phyloP scores from a whole-genome alignment of 2,888 invertebrate species.

The Nomada ferruginata region DNA sequence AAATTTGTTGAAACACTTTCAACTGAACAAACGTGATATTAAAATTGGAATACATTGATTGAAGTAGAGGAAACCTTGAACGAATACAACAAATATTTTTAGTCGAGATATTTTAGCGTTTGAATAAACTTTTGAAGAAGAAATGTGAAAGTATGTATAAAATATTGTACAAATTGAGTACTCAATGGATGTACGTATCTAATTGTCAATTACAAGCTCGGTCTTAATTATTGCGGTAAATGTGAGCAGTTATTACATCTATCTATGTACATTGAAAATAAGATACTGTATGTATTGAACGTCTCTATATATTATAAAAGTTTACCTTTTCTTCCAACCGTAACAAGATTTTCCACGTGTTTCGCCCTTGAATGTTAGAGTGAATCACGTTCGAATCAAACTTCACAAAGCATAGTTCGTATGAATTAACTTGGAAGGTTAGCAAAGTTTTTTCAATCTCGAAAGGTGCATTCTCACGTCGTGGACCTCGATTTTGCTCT shows the following conservation, averaged over 20 bases:
- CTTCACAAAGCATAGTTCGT: neutral
- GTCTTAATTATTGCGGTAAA: neutral
- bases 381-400: neutral
- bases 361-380: neutral
- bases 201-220: neutral
- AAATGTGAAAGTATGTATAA: neutral
- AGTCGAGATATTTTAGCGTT: neutral
- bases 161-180: too few species aligned
- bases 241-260: neutral
- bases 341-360: too few species aligned
- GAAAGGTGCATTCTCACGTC: constrained; percentile 3
- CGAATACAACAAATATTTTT: neutral
- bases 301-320: too few species aligned
- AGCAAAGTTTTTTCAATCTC: neutral
- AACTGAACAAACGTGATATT: neutral
- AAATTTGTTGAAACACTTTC: neutral
- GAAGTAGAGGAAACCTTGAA: neutral
- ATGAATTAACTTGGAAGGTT: constrained; percentile 9
- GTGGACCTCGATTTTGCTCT: constrained; percentile 27
- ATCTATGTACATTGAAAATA: too few species aligned
- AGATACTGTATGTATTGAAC: neutral
- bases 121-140: neutral
- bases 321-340: too few species aligned
- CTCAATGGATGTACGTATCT: too few species aligned
- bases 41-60: neutral